Base-by-base conservation (phyloP, 1,140 invertebrate species). In the Radopholus similis region DNA sequence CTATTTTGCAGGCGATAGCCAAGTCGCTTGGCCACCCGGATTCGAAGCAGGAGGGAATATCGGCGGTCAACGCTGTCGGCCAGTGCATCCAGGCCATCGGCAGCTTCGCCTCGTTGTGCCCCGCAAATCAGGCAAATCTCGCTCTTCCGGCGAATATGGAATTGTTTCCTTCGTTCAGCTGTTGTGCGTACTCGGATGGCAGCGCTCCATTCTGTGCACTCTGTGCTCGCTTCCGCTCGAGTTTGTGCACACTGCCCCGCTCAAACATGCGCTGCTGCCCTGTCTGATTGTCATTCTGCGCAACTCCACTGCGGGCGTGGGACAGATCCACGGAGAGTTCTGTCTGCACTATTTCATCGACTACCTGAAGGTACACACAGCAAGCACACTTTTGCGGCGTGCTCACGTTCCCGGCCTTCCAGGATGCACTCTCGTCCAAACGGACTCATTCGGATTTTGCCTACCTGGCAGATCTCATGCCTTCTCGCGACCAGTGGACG, bases 121-220 rank as follows among this genome's bases (percentile, higher is more conserved):
- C 13, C 15, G 5, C 9, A 51, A 51, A 51, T 51, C 47, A 51
- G 47, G 47, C 30, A 28, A 51, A 51, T 11, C 44, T 47, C n/a
- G 44, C 44, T 47, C 6, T 13, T 9, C 18, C 15, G n/a, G n/a
- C n/a, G n/a, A n/a, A n/a, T n/a, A n/a, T n/a, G n/a, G n/a, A n/a
- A n/a, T n/a, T n/a, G n/a, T n/a, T n/a, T 47, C 26, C 6, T 47
- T 23, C 30, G 11, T 21, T 11, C 23, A 64, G 60, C 44, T 64
- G n/a, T 28, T 63, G 18, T 64, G 60, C 35, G 60, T 64, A 28
- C 35, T 64, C 23, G 60, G 60, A 44, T 64, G 60, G 60, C 60
- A 63, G 15, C 60, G 60, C 8, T 64, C 60, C 8, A 8, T 64
- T n/a, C 23, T 64, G 18, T 23, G 34, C 2, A 47, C 37, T n/a